Conservation (phyloP, 2,888 invertebrate species). For the Ochropleura plecta region DNA sequence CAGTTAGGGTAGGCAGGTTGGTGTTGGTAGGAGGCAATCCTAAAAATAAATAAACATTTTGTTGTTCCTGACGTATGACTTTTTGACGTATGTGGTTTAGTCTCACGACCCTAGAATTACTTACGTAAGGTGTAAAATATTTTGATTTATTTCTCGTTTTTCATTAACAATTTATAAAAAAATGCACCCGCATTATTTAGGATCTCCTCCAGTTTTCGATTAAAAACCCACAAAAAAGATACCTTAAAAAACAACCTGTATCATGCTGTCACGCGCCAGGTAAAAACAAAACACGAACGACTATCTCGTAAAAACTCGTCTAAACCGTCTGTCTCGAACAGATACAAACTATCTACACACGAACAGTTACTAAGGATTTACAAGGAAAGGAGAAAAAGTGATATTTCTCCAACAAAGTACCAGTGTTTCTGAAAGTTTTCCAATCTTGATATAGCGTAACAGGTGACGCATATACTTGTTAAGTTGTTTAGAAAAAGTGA, state of each 20-base stretch:
- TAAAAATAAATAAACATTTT: no score
- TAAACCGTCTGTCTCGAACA: background rate
- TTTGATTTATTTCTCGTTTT: no score
- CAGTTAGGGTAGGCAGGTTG: no score
- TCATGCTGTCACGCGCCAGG: background rate
- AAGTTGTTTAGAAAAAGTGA: constrained; percentile 39
- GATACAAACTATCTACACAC: constrained; percentile 3
- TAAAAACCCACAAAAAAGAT: no score
- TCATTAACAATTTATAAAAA: no score
- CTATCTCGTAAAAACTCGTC: background rate
- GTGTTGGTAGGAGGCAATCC: no score
- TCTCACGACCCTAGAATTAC: no score
- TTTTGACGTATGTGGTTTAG: no score
- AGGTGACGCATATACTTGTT: constrained; percentile 49
- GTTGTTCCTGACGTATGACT: no score
- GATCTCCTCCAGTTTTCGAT: no score
- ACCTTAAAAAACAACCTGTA: background rate
- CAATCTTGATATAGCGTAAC: constrained; percentile 60
- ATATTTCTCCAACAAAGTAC: constrained; percentile 45
- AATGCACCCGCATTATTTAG: no score
- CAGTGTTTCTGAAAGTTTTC: constrained; percentile 58
- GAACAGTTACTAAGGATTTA: background rate
- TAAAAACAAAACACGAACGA: background rate
- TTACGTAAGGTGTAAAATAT: no score
- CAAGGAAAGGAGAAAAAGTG: constrained; percentile 16